phyloP scores from a whole-genome alignment of 1,140 invertebrate species.

The Heliconius eleuchia region DNA sequence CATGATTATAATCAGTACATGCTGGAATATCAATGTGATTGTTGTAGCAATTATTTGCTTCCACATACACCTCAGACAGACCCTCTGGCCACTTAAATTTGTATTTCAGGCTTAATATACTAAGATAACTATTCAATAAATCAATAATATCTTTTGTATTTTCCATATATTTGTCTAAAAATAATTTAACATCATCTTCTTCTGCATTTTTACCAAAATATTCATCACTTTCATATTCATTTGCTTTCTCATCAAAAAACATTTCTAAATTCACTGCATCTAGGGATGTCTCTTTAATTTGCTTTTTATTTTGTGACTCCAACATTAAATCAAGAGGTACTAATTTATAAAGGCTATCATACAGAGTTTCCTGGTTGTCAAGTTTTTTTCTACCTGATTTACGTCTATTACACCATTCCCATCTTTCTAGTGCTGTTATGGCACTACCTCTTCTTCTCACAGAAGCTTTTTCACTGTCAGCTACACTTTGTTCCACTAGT shows the following conservation, averaged over 20 bases:
- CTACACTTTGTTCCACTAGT: slow-evolving; percentile 53
- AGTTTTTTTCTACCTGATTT: slow-evolving; percentile 84
- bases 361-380: slow-evolving; percentile 79
- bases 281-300: slow-evolving; percentile 82
- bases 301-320: slow-evolving; percentile 70
- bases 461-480: slow-evolving; percentile 67
- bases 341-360: slow-evolving; percentile 86
- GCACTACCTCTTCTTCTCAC: slow-evolving; percentile 85
- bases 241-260: slow-evolving; percentile 83
- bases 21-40: slow-evolving; percentile 82
- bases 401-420: slow-evolving; percentile 87
- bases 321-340: slow-evolving; percentile 63
- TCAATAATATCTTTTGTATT: slow-evolving; percentile 83
- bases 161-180: slow-evolving; percentile 83
- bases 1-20: slow-evolving; percentile 75
- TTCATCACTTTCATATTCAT: slow-evolving; percentile 46
- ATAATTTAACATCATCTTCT: slow-evolving; percentile 83
- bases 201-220: slow-evolving; percentile 87
- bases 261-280: slow-evolving; percentile 85
- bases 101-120: slow-evolving; percentile 83
- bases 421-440: slow-evolving; percentile 85
- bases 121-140: slow-evolving; percentile 83
- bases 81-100: slow-evolving; percentile 84
- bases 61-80: slow-evolving; percentile 83
- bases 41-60: slow-evolving; percentile 81